Evolutionary conservation across 2,113 vertebrate species (phyloP).

Genomic region (Promerops cafer): DNA sequence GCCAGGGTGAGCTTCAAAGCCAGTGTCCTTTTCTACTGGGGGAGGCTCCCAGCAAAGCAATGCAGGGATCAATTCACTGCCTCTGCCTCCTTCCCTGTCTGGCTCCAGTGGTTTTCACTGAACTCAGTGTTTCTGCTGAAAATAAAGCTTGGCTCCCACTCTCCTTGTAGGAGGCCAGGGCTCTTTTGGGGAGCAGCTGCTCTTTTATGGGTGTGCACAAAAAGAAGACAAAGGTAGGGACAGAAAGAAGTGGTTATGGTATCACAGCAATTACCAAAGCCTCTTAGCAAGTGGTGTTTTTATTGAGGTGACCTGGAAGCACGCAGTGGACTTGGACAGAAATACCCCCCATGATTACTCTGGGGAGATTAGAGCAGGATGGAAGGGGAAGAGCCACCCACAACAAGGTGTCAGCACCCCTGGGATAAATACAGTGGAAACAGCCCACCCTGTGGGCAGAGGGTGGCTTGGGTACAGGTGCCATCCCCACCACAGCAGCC

Average conservation of each 20-base stretch:
- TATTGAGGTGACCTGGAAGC: background rate
- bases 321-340: background rate
- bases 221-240: background rate
- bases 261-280: background rate
- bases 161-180: background rate
- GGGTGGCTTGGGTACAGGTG: background rate
- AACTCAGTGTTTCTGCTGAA: background rate
- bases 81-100: background rate
- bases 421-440: background rate
- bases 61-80: background rate
- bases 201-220: background rate
- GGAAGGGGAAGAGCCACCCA: background rate
- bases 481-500: background rate
- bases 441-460: rapidly evolving
- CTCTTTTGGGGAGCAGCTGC: background rate
- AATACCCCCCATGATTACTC: rapidly evolving
- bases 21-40: background rate
- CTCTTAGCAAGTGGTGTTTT: background rate
- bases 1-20: background rate
- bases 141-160: rapidly evolving
- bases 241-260: background rate
- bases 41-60: background rate
- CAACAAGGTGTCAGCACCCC: background rate
- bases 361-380: rapidly evolving
- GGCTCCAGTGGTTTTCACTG: background rate